Evolutionary conservation across 2,797 vertebrate genomes (phyloP), one percentile per base, ranked within the genome.

Genomic region (Myotis planiceps): DNA sequence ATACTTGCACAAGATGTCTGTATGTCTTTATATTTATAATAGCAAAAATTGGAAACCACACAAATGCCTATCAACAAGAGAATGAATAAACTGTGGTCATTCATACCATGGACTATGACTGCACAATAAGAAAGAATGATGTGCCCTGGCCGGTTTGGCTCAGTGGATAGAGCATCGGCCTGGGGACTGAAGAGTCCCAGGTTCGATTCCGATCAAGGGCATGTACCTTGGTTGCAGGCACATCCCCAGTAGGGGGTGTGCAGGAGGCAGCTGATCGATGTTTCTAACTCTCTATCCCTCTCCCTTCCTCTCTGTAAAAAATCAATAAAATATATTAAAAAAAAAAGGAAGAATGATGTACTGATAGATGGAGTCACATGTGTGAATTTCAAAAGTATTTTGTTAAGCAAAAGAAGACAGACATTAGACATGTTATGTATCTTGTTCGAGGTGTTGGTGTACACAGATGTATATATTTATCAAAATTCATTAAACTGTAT

Each of bases 101-200:
- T n/a, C 25, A 3, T 2, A 9, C 18, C 10, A 4, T 0, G 69
- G 39, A 15, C 3, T 29, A 23, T 0, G 7, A 23, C 13, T 14
- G 7, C 16, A 8, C 34, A 13, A 5, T 1, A 27, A 45, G 29
- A 83, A 58, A 76, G n/a, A 18, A 9, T 14, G 23, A n/a, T 4
- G 13, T 4, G 37, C 37, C 37, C 37, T 39, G 37, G 37, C 37
- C 37, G 6, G 37, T 39, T 39, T 39, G 37, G 37, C 37, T 39
- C 37, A 39, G 1, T 39, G 37, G 37, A 39, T 39, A 39, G 37
- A 39, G 37, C 5, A 39, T 39, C 6, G 37, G 37, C 37, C 37
- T 39, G 37, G 5, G 1, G 37, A 39, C 37, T 39, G 37, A 39
- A 39, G 37, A 39, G 37, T 39, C 37, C 37, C 37, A 39, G 37